These are phyloP conservation scores for Triplophysa dalaica DNA, from an alignment of 2,113 vertebrate species.

Conservation along the genomic window DNA sequence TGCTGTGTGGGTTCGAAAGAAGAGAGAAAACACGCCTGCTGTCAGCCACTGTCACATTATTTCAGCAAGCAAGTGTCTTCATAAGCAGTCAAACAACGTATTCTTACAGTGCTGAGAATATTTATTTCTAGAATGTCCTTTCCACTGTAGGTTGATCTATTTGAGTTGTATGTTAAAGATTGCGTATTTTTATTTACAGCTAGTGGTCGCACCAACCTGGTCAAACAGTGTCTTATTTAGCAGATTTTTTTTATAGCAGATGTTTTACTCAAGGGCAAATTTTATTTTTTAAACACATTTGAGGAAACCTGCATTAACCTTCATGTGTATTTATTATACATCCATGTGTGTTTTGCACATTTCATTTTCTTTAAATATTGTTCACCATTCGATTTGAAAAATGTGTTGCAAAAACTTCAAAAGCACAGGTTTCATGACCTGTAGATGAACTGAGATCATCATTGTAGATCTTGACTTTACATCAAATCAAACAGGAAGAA, in stretches of 20 bases:
- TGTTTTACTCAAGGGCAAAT: neutral
- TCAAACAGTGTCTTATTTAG: neutral
- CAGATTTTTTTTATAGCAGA: neutral
- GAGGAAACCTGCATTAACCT: too few species aligned
- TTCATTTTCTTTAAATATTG: neutral
- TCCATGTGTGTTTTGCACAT: too few species aligned
- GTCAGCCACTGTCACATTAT: conserved; percentile 6
- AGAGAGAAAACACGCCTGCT: neutral
- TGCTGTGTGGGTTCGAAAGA: conserved; percentile 16
- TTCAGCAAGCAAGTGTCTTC: neutral
- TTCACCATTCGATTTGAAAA: neutral
- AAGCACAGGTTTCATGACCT: neutral
- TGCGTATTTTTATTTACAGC: neutral
- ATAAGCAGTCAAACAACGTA: neutral
- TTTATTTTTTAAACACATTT: too few species aligned
- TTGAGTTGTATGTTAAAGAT: neutral
- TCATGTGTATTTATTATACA: too few species aligned
- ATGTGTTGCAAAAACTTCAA: neutral
- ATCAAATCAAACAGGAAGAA: conserved; percentile 12
- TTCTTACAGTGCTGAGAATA: neutral
- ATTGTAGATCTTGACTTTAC: neutral
- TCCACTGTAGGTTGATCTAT: neutral
- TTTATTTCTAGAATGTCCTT: neutral
- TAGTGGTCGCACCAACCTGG: neutral
- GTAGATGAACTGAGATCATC: conserved; percentile 9